Conservation (phyloP, 2,888 invertebrate species). For the Nephrotoma guestfalica region DNA sequence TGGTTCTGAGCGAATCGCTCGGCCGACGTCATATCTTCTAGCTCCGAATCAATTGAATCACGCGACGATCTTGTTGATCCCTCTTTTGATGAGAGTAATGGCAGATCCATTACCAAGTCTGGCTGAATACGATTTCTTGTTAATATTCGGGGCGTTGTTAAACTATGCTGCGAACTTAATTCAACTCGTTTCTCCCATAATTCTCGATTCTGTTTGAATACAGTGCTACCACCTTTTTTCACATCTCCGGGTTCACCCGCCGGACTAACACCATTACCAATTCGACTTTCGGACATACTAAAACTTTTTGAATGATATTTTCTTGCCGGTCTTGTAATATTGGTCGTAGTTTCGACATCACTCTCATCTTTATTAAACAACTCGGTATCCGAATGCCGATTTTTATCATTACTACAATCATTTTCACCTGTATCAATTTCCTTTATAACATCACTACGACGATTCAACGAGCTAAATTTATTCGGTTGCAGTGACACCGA, state of each 20-base stretch:
- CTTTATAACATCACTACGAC: conserved; percentile 11
- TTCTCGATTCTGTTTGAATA: conserved; percentile 35
- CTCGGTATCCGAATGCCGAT: conserved; percentile 14
- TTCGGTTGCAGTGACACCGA: not conserved
- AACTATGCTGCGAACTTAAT: conserved; percentile 35
- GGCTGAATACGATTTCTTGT: conserved; percentile 42
- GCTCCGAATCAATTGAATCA: conserved; percentile 26
- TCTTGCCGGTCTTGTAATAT: conserved; percentile 9
- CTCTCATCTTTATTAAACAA: conserved; percentile 10
- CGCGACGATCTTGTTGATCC: conserved; percentile 19
- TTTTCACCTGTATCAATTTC: conserved; percentile 1
- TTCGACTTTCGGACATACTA: conserved; percentile 14
- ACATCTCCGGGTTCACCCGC: not conserved
- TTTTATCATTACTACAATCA: not conserved
- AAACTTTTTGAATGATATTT: conserved; percentile 16
- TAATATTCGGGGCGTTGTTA: conserved; percentile 26
- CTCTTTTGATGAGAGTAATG: conserved; percentile 37
- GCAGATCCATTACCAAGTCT: conserved; percentile 71
- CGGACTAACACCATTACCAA: conserved; percentile 2
- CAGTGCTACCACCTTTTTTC: conserved; percentile 9
- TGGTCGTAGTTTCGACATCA: conserved; percentile 6
- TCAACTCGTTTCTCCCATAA: conserved; percentile 46
- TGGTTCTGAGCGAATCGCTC: conserved; percentile 67
- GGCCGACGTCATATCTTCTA: conserved; percentile 56
- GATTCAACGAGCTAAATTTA: conserved; percentile 5